These are phyloP conservation scores for Spodoptera frugiperda DNA, from an alignment of 1,140 invertebrate genomes.

Conservation along the genomic window DNA sequence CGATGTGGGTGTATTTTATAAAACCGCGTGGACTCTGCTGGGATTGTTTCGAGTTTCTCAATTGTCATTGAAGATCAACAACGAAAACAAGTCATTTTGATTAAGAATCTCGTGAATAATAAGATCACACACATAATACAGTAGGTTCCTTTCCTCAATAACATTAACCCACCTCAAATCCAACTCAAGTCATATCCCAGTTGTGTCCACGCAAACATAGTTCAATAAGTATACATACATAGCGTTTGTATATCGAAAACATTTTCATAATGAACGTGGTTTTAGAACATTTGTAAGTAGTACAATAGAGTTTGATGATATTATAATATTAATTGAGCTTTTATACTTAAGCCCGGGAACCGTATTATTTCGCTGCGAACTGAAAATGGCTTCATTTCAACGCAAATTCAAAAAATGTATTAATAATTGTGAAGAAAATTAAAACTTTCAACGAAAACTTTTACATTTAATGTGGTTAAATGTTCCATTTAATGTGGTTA, in stretches of 20 bases:
- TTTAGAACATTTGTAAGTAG: constrained; percentile 74
- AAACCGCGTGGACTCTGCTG: constrained; percentile 46
- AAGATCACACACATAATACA: background rate
- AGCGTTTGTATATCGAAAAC: constrained; percentile 81
- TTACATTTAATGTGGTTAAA: too few species aligned
- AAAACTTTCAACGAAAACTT: background rate
- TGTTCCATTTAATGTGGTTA: too few species aligned
- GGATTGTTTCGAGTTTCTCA: background rate
- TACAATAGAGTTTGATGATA: constrained; percentile 66
- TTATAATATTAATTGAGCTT: constrained; percentile 67
- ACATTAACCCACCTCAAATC: background rate
- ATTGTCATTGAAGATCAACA: background rate
- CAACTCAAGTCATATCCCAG: background rate
- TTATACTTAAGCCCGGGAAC: constrained; percentile 50
- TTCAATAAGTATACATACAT: constrained; percentile 74
- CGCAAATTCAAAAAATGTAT: background rate
- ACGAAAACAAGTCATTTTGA: background rate
- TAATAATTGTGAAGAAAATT: background rate
- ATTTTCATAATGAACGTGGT: constrained; percentile 79
- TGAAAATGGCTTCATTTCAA: background rate
- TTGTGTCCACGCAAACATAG: constrained; percentile 51
- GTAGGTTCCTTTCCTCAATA: background rate
- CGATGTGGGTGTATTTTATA: constrained; percentile 76
- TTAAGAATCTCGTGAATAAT: background rate
- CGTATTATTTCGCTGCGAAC: constrained; percentile 50